Conservation (phyloP, 1,140 invertebrate genomes). For the Reticulitermes speratus region DNA sequence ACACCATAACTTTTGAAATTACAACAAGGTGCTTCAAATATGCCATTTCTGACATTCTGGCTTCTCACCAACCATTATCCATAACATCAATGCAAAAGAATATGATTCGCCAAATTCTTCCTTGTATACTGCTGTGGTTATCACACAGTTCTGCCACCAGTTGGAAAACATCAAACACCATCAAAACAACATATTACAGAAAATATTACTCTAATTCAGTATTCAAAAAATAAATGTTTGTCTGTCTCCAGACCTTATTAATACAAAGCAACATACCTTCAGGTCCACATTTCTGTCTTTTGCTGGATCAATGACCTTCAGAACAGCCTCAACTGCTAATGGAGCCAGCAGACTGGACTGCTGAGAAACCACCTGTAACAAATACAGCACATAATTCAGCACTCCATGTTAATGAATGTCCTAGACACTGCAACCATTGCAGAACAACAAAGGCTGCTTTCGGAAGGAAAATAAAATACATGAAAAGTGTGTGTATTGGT, state of each 20-base stretch:
- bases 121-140: not conserved
- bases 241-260: not conserved
- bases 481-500: no score
- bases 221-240: not conserved
- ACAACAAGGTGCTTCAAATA: no score
- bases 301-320: conserved; percentile 76
- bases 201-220: not conserved
- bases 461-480: no score
- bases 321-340: conserved; percentile 95
- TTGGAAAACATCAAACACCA: not conserved
- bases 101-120: no score
- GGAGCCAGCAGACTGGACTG: conserved; percentile 93
- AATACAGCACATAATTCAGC: no score
- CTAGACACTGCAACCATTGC: no score
- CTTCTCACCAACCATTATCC: no score
- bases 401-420: no score
- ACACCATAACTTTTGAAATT: no score
- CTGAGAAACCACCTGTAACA: conserved; percentile 86
- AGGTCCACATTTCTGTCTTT: conserved; percentile 68
- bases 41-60: no score
- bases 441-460: no score
- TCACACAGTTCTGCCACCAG: not conserved
- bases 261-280: conserved; percentile 43
- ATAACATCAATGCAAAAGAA: no score
- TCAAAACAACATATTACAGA: not conserved